A percentile compares a stretch with the other conserved stretches of the same genome.
Evolutionary conservation across 2,888 invertebrate genomes (phyloP).

Genomic region (Plagodis dolabraria): DNA sequence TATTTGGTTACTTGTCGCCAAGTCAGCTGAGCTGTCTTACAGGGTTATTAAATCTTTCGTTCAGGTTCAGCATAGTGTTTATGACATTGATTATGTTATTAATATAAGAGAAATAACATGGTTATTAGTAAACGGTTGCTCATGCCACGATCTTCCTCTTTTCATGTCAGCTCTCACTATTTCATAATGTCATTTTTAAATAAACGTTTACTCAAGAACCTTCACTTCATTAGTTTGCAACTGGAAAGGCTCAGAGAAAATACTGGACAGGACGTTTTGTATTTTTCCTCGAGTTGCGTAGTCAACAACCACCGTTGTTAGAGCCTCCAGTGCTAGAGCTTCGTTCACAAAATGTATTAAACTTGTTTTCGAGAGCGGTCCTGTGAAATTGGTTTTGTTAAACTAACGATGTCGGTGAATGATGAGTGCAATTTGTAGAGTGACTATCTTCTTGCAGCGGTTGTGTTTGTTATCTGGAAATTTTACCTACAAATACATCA

Average conservation of each 20-base stretch:
- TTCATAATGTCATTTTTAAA: constrained; percentile 28
- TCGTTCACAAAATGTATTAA: constrained; percentile 23
- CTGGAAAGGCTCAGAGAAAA: constrained; percentile 45
- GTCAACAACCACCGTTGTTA: constrained; percentile 34
- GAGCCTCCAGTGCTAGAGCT: constrained; percentile 37
- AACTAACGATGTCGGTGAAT: constrained; percentile 65
- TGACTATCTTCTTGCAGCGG: constrained; percentile 39
- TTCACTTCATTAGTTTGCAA: constrained; percentile 59
- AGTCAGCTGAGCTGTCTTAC: no score
- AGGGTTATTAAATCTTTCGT: no score
- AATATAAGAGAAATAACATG: no score
- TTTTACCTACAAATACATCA: no score
- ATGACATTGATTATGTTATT: no score
- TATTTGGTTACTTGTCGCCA: no score
- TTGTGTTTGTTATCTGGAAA: not conserved
- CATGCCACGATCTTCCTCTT: no score
- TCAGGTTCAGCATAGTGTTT: no score
- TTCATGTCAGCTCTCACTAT: not conserved
- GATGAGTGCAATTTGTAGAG: constrained; percentile 65
- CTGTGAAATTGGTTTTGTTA: constrained; percentile 45
- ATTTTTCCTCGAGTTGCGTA: constrained; percentile 43
- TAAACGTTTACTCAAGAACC: constrained; percentile 39
- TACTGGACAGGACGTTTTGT: constrained; percentile 52
- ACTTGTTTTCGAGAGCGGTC: constrained; percentile 33
- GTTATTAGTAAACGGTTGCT: no score